Evolutionary conservation across 2,113 vertebrate genomes (phyloP).

Genomic region (Pedionomus torquatus): DNA sequence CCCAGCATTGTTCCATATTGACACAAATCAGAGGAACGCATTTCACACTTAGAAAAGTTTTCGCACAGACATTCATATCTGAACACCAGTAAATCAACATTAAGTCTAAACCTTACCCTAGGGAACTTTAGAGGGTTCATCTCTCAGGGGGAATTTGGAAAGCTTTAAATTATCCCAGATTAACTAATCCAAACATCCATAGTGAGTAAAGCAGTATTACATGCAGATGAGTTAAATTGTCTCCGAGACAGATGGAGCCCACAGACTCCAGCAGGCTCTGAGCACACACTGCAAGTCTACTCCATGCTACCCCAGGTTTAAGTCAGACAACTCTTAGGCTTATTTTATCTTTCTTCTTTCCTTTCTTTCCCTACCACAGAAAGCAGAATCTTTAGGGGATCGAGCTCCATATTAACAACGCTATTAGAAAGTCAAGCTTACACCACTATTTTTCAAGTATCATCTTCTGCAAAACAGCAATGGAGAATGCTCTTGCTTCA

Average conservation of each 20-base stretch:
- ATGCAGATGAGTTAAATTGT: accelerated
- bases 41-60: too few relatives aligned
- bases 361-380: neutral
- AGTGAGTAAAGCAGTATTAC: neutral
- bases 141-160: neutral
- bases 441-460: neutral
- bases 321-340: neutral
- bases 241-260: neutral
- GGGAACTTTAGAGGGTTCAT: neutral
- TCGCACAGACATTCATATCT: neutral
- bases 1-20: too few relatives aligned
- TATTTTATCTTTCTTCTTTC: neutral
- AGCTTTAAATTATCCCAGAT: neutral
- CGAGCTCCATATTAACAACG: neutral
- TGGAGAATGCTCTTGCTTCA: neutral
- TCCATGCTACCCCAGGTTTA: neutral
- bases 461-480: neutral
- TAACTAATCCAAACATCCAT: neutral
- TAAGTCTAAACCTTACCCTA: neutral
- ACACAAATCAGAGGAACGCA: too few relatives aligned
- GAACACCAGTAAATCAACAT: neutral
- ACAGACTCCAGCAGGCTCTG: neutral
- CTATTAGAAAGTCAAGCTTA: neutral
- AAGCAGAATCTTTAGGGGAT: neutral
- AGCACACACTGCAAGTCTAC: neutral